phyloP scores from a whole-genome alignment of 2,113 vertebrate genomes.

The Chelonoidis abingdonii region DNA sequence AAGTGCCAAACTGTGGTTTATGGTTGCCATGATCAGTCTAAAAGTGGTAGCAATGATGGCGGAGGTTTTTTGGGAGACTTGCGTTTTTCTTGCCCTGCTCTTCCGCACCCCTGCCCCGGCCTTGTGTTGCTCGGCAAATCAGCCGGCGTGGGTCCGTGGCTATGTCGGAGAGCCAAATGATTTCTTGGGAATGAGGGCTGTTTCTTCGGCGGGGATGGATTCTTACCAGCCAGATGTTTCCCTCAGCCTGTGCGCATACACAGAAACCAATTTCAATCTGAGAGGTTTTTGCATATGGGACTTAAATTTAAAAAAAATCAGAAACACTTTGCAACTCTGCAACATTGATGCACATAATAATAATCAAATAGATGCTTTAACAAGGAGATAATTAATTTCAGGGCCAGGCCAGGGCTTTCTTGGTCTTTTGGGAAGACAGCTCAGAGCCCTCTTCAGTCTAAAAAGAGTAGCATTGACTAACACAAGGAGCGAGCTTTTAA shows the following conservation, averaged over 20 bases:
- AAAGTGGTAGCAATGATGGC: slow-evolving; percentile 5
- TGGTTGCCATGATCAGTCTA: background rate
- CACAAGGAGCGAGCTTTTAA: background rate
- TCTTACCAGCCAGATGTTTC: accelerated
- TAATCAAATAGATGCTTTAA: background rate
- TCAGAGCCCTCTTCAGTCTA: background rate
- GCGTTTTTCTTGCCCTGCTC: background rate
- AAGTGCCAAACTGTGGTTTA: slow-evolving; percentile 20
- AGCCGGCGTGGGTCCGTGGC: accelerated
- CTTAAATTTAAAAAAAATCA: background rate
- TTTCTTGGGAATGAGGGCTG: background rate
- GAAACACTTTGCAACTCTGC: background rate
- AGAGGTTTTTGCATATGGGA: background rate
- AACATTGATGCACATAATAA: background rate
- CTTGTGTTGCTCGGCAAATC: background rate
- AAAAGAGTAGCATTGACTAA: background rate
- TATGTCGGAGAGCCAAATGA: background rate
- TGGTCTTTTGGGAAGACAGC: background rate
- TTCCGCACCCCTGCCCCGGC: accelerated
- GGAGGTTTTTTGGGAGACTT: background rate
- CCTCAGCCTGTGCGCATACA: background rate
- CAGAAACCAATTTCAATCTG: background rate
- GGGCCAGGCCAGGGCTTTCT: background rate
- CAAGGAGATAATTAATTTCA: background rate
- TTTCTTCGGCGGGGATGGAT: background rate